Conservation (phyloP, 2,888 invertebrate genomes). For the Eulithis prunata region DNA sequence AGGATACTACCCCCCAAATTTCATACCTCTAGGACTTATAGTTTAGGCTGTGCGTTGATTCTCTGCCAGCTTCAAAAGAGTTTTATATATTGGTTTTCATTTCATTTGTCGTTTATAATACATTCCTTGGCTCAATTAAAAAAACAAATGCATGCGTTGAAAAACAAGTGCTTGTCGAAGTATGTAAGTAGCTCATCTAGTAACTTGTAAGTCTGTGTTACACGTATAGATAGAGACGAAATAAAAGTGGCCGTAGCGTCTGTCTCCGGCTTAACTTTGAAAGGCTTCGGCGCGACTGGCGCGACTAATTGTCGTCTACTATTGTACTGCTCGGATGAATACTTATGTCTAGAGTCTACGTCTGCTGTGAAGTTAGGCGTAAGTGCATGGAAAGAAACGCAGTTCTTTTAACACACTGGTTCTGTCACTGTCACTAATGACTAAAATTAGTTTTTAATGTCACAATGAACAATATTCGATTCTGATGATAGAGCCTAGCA, state of each 20-base stretch:
- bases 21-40: too few species aligned
- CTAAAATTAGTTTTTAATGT: neutral
- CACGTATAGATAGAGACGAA: slow-evolving; percentile 59
- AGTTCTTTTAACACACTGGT: neutral
- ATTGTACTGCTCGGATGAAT: slow-evolving; percentile 59
- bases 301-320: slow-evolving; percentile 71
- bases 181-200: neutral
- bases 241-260: slow-evolving; percentile 75
- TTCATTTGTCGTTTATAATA: too few species aligned
- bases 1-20: too few species aligned
- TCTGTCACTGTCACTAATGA: neutral
- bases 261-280: slow-evolving; percentile 74
- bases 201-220: neutral
- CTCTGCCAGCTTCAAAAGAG: too few species aligned
- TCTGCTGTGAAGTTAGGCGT: slow-evolving; percentile 22
- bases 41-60: too few species aligned
- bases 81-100: too few species aligned
- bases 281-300: slow-evolving; percentile 77
- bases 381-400: slow-evolving; percentile 5
- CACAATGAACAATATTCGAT: neutral
- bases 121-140: too few species aligned
- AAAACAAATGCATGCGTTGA: too few species aligned
- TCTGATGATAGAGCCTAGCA: too few species aligned
- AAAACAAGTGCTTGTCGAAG: neutral
- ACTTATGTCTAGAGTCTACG: slow-evolving; percentile 40